Evolutionary conservation across 2,113 vertebrate species (phyloP).

Genomic region (Penelope pileata): DNA sequence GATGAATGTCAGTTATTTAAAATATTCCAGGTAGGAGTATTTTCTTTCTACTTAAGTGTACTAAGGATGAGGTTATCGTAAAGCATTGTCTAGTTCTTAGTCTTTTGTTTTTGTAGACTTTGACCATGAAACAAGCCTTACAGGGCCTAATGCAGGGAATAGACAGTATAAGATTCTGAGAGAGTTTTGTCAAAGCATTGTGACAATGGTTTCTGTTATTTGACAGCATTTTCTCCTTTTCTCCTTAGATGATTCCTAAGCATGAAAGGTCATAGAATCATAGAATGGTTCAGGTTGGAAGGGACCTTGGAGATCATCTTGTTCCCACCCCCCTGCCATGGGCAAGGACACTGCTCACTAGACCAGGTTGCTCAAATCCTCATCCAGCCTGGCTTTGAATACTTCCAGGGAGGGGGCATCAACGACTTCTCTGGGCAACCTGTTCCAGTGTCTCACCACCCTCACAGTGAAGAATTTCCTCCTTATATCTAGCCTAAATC

Average conservation of each 20-base stretch:
- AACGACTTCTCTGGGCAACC: too few species aligned
- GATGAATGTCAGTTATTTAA: background rate
- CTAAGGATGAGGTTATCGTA: background rate
- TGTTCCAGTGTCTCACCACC: too few species aligned
- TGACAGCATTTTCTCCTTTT: background rate
- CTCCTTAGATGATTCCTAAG: background rate
- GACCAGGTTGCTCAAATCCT: too few species aligned
- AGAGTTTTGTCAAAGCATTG: background rate
- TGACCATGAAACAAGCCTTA: background rate
- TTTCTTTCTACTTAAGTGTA: background rate
- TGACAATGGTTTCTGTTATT: background rate
- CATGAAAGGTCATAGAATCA: too few species aligned
- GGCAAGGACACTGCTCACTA: too few species aligned
- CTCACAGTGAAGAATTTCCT: too few species aligned
- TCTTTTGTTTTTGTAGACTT: background rate
- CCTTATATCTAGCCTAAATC: too few species aligned
- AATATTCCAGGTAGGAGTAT: background rate
- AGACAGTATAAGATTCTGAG: background rate
- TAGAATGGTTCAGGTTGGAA: too few species aligned
- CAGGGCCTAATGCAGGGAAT: background rate
- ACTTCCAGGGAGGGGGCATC: too few species aligned
- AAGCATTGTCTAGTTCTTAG: rapidly evolving
- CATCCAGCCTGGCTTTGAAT: too few species aligned
- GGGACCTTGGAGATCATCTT: too few species aligned
- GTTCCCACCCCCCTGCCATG: too few species aligned